Base-by-base conservation (phyloP, 2,113 vertebrate species). In the Hippolais icterina region DNA sequence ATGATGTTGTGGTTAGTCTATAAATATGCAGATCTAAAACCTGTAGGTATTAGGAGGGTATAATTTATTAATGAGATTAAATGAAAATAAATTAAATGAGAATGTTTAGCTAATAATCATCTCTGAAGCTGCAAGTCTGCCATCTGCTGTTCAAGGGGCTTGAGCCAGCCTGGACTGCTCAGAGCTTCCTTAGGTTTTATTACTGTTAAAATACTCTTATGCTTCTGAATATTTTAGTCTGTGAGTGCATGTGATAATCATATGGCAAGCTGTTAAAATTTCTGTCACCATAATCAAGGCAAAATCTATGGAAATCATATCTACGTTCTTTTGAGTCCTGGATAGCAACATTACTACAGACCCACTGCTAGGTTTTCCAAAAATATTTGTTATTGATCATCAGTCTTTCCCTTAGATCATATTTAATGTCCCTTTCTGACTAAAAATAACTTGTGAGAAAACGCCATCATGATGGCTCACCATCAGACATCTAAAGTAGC, bases 141-240 rank as follows among this genome's bases (percentile, higher is more conserved):
- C 95, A 94, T 87, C 95, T 96, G 93, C 93, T 91, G 94, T 75
- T 68, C 28, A 79, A 44, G 22, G 33, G 17, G 3, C 56, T 83
- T 41, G n/a, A 61, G 46, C 61, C 57, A 57, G 8, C 35, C 54
- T 56, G 52, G 39, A 25, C 60, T 65, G 56, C 44, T 84, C 41
- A 41, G 72, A 57, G 46, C 47, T 81, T 35, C 31, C 25, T 39
- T 70, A 6, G 33, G 15, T 72, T 69, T 79, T 49, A 68, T 44
- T 66, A 5, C 47, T n/a, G 6, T 33, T 70, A 31, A 83, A 81
- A 53, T 71, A 9, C 13, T 19, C 5, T 47, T 52, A 28, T 10
- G 9, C 20, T 56, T 63, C 44, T 69, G 53, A 75, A 29, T 80
- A 21, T 31, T 76, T 39, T 47, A 41, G 10, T 44, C 22, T 89